These are phyloP conservation scores for Argynnis bischoffii DNA, from an alignment of 2,888 invertebrate genomes.

Conservation along the genomic window DNA sequence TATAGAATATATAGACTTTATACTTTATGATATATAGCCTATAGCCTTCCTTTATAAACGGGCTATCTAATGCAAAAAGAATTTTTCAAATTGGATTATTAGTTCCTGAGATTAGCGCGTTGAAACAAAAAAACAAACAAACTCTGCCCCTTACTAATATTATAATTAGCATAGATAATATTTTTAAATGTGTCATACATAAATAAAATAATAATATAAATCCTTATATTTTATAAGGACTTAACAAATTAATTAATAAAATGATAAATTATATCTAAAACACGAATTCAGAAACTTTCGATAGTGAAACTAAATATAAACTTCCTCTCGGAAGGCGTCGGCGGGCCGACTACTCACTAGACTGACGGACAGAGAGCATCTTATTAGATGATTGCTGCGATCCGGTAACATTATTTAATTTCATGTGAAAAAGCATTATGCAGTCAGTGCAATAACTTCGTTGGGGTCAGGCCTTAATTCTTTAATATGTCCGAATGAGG, in stretches of 20 bases:
- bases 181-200: too few species aligned
- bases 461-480: constrained; percentile 7
- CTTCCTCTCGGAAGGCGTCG: constrained; percentile 41
- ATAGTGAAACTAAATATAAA: constrained; percentile 18
- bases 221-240: too few species aligned
- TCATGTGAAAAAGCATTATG: constrained; percentile 45
- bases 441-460: constrained; percentile 2
- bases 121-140: too few species aligned
- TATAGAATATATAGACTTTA: too few species aligned
- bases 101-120: too few species aligned
- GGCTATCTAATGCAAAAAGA: too few species aligned
- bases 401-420: constrained; percentile 50
- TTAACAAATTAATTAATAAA: background rate
- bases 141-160: too few species aligned
- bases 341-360: constrained; percentile 33
- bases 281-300: background rate
- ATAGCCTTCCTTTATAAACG: too few species aligned
- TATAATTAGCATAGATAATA: too few species aligned
- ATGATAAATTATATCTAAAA: background rate
- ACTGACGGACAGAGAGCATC: constrained; percentile 37
- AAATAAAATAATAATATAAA: too few species aligned
- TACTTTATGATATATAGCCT: too few species aligned
- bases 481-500: constrained; percentile 1
- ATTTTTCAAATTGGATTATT: too few species aligned
- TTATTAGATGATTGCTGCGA: constrained; percentile 64